These are phyloP conservation scores for Caenorhabditis virilis DNA, from an alignment of 2,888 invertebrate genomes.

Conservation along the genomic window DNA sequence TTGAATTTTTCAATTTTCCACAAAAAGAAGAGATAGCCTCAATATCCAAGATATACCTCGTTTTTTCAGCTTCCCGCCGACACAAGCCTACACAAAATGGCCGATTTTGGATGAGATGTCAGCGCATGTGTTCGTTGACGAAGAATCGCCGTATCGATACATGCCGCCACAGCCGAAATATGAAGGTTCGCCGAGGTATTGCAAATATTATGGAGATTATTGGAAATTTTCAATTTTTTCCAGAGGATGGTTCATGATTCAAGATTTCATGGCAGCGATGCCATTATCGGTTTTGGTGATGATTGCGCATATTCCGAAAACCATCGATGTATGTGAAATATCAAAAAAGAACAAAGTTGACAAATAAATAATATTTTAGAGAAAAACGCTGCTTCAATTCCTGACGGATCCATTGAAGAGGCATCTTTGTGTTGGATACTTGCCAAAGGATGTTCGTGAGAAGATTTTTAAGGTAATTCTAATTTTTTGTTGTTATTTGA, in stretches of 20 bases:
- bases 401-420: conserved; percentile 46
- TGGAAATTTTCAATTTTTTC: conserved; percentile 2
- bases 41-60: too few relatives aligned
- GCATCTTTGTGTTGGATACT: conserved; percentile 53
- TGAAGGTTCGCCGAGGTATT: conserved; percentile 8
- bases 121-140: conserved; percentile 24
- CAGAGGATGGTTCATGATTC: conserved; percentile 60
- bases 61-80: conserved; percentile 38
- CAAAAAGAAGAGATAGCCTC: too few relatives aligned
- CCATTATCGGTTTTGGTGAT: conserved; percentile 57
- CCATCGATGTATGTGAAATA: too few relatives aligned
- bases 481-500: not conserved
- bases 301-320: conserved; percentile 36
- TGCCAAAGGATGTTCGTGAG: conserved; percentile 44
- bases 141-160: conserved; percentile 47
- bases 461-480: conserved; percentile 24
- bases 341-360: not conserved
- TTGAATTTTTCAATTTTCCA: too few relatives aligned
- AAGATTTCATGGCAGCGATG: conserved; percentile 51
- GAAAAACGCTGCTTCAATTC: conserved; percentile 5
- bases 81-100: conserved; percentile 13
- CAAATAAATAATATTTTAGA: not conserved
- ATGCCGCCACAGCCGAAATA: conserved; percentile 52
- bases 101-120: not conserved
- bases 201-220: too few relatives aligned